phyloP scores from a whole-genome alignment of 2,888 invertebrate genomes.

The Patella pellucida region DNA sequence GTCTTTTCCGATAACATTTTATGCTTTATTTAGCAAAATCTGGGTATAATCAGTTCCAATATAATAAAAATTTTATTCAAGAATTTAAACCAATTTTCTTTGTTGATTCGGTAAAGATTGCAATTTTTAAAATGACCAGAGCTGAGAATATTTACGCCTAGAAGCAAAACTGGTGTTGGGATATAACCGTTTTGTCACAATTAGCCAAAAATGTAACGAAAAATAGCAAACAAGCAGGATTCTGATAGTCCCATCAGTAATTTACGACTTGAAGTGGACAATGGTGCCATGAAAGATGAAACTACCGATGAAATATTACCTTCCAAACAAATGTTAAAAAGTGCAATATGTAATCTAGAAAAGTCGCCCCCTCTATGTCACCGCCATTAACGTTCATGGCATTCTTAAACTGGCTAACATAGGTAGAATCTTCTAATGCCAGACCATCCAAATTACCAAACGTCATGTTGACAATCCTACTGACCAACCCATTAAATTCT shows the following conservation, averaged over 20 bases:
- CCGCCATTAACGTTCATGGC: slow-evolving; percentile 77
- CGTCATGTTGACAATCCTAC: slow-evolving; percentile 74
- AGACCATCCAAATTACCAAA: slow-evolving; percentile 74
- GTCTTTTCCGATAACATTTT: background rate
- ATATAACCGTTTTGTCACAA: no score
- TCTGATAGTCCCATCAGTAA: no score
- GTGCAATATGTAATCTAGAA: slow-evolving; percentile 75
- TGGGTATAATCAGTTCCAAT: background rate
- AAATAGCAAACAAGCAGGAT: no score
- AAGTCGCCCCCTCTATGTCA: slow-evolving; percentile 74
- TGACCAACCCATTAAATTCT: slow-evolving; percentile 76
- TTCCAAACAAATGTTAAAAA: slow-evolving; percentile 76
- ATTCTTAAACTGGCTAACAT: slow-evolving; percentile 74
- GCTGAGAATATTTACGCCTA: no score
- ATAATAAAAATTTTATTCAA: background rate
- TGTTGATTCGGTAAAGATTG: no score
- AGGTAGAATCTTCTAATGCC: slow-evolving; percentile 74
- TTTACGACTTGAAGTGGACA: no score
- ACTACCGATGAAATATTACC: slow-evolving; percentile 52
- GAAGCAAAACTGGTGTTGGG: no score
- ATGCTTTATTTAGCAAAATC: background rate
- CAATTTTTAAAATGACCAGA: no score
- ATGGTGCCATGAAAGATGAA: no score
- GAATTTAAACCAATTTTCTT: background rate
- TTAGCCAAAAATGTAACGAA: no score